Evolutionary conservation across 2,113 vertebrate species (phyloP).

Genomic region (Galbula dea): DNA sequence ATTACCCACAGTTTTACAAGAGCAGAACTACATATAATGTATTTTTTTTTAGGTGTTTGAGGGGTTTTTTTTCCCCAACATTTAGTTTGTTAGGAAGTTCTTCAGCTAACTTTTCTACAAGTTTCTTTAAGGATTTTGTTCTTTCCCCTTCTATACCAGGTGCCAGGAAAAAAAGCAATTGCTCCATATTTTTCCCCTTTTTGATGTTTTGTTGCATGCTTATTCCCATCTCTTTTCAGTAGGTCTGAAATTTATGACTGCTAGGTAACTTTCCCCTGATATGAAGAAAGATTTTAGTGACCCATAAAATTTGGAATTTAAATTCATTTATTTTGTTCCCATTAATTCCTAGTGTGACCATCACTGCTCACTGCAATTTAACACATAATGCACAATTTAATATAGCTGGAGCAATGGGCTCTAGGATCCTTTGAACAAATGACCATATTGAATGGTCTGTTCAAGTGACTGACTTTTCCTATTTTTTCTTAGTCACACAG

Average conservation of each 20-base stretch:
- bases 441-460: background rate
- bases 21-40: too few species aligned
- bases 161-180: background rate
- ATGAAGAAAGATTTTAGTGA: background rate
- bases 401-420: background rate
- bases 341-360: constrained; percentile 38
- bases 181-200: background rate
- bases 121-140: background rate
- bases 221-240: background rate
- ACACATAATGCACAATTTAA: constrained; percentile 36
- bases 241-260: background rate
- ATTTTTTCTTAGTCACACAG: background rate
- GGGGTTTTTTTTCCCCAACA: background rate
- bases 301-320: constrained; percentile 23
- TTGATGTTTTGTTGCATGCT: background rate
- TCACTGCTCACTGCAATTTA: constrained; percentile 43
- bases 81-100: background rate
- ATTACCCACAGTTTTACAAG: background rate
- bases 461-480: constrained; percentile 14
- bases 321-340: constrained; percentile 16
- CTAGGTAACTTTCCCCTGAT: background rate
- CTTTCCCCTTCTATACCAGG: background rate
- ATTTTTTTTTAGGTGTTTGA: too few species aligned
- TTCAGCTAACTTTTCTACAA: background rate
- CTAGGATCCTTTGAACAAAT: constrained; percentile 2